Conservation (phyloP, 2,888 invertebrate species). For the Philaethria dido region DNA sequence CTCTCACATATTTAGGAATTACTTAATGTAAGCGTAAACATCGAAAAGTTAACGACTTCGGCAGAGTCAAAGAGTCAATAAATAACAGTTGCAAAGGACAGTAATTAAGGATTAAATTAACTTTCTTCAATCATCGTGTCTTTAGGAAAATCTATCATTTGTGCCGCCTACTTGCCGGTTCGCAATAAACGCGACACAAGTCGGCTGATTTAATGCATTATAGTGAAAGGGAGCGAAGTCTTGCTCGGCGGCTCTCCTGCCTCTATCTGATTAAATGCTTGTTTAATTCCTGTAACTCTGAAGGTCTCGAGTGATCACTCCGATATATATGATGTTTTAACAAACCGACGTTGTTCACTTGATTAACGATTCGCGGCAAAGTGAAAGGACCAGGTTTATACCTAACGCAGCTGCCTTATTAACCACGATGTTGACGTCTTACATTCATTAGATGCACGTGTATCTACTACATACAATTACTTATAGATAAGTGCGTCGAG, state of each 20-base stretch:
- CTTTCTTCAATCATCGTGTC: slow-evolving; percentile 35
- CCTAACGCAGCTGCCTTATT: slow-evolving; percentile 23
- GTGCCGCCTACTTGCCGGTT: slow-evolving; percentile 40
- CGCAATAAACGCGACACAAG: slow-evolving; percentile 43
- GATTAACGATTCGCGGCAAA: slow-evolving; percentile 18
- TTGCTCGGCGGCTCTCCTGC: slow-evolving; percentile 51
- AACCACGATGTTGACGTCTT: slow-evolving; percentile 7
- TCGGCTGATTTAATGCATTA: slow-evolving; percentile 53
- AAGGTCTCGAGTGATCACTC: slow-evolving; percentile 25
- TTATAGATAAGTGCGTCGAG: slow-evolving; percentile 20
- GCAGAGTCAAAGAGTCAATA: neutral
- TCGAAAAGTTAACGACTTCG: neutral
- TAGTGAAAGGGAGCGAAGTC: slow-evolving; percentile 62
- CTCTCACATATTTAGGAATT: too few species aligned
- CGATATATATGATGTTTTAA: slow-evolving; percentile 20
- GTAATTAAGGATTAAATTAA: slow-evolving; percentile 32
- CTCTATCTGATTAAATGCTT: slow-evolving; percentile 51
- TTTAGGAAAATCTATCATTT: slow-evolving; percentile 44
- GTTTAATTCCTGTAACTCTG: slow-evolving; percentile 44
- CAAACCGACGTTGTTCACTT: slow-evolving; percentile 10
- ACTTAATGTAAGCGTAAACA: neutral
- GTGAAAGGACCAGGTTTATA: slow-evolving; percentile 25
- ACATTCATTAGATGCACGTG: slow-evolving; percentile 27
- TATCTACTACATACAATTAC: slow-evolving; percentile 6
- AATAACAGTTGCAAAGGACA: slow-evolving; percentile 16